Conservation (phyloP, 2,797 vertebrate genomes). For the Lepilemur septentrionalis region DNA sequence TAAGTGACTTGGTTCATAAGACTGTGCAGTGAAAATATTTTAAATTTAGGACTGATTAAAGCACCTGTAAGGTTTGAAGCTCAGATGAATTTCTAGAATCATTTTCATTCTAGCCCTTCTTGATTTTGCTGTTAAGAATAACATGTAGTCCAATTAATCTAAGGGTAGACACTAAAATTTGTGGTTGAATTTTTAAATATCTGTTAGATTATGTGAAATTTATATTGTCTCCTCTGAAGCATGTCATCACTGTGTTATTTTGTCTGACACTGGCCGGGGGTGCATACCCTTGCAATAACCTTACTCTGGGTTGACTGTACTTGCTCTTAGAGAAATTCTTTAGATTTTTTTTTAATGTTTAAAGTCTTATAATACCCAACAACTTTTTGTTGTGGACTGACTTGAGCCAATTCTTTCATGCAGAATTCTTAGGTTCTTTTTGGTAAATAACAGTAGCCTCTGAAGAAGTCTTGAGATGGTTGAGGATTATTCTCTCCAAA, state of each 20-base stretch:
- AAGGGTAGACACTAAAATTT: background rate
- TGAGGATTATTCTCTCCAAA: background rate
- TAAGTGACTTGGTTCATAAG: background rate
- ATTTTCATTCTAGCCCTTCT: background rate
- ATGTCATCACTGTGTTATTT: background rate
- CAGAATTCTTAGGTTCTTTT: background rate
- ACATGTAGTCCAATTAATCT: background rate
- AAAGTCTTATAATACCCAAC: background rate
- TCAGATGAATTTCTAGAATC: slow-evolving; percentile 2
- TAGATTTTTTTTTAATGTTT: background rate
- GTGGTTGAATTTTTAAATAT: background rate
- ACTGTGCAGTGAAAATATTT: slow-evolving; percentile 30
- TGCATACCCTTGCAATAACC: background rate
- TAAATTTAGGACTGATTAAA: background rate
- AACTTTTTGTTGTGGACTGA: background rate
- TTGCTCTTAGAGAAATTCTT: background rate
- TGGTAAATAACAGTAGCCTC: background rate
- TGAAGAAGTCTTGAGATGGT: background rate
- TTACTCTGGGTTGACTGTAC: background rate
- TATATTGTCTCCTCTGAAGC: background rate
- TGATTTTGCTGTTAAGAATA: slow-evolving; percentile 25
- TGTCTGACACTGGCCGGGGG: background rate
- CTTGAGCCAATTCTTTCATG: background rate
- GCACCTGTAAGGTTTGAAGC: slow-evolving; percentile 12
- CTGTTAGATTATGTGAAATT: slow-evolving; percentile 16